These are phyloP conservation scores for Tichodroma muraria DNA, from an alignment of 2,113 vertebrate genomes.

Conservation along the genomic window DNA sequence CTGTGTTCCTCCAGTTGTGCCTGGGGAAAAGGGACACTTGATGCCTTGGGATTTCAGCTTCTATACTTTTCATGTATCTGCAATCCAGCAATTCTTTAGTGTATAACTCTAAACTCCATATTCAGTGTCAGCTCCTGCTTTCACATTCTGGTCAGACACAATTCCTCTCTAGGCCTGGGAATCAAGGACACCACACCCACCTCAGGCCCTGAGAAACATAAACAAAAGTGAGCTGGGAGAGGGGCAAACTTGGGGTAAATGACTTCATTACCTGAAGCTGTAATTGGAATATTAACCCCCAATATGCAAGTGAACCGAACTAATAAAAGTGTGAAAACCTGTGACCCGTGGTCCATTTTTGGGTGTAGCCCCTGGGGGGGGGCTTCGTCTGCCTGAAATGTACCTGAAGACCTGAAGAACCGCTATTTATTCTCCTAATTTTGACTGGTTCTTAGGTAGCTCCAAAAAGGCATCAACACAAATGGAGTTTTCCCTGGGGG, in stretches of 20 bases:
- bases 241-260: not conserved
- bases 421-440: too few species aligned
- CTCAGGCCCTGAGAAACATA: not conserved
- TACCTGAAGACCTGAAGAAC: not conserved
- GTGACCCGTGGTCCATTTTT: rapidly evolving
- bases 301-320: not conserved
- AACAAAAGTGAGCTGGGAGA: not conserved
- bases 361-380: too few species aligned
- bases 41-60: not conserved
- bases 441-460: not conserved
- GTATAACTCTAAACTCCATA: not conserved
- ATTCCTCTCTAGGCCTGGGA: not conserved
- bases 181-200: not conserved
- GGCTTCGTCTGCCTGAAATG: not conserved
- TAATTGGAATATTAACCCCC: not conserved
- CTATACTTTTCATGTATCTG: not conserved
- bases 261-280: not conserved
- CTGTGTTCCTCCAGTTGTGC: not conserved
- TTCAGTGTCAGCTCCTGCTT: not conserved
- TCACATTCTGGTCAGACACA: not conserved
- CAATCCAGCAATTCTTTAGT: not conserved
- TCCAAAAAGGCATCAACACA: not conserved
- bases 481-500: not conserved
- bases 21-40: not conserved
- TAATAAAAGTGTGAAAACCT: not conserved